A percentile compares a stretch with the other conserved stretches of the same genome.
phyloP scores from a whole-genome alignment of 37 sponge, comb jelly and placozoan species.

The Dysidea cf. avara region DNA sequence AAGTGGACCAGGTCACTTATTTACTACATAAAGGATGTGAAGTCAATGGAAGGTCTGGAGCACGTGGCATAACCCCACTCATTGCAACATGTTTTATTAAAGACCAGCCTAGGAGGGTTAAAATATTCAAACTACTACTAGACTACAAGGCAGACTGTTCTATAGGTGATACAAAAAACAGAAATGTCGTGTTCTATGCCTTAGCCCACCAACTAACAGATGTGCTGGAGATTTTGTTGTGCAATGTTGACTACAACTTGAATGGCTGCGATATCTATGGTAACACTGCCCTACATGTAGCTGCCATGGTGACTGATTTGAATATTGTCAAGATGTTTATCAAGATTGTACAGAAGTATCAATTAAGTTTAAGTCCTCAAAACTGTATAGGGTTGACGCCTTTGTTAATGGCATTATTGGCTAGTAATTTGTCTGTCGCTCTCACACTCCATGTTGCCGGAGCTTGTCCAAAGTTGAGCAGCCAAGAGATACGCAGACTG shows the following conservation, averaged over 20 bases:
- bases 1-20: not conserved
- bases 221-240: not conserved
- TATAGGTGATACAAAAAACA: slow-evolving; percentile 6
- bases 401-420: slow-evolving; percentile 4
- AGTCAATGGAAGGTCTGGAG: slow-evolving; percentile 2
- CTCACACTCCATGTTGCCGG: not conserved
- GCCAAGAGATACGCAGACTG: no score
- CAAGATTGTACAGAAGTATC: not conserved
- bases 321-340: slow-evolving; percentile 2
- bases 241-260: slow-evolving; percentile 7
- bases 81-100: slow-evolving; percentile 31
- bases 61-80: slow-evolving; percentile 12
- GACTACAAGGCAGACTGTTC: slow-evolving; percentile 4
- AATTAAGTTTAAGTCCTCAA: not conserved
- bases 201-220: not conserved
- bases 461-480: not conserved
- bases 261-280: slow-evolving; percentile 17
- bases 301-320: slow-evolving; percentile 15
- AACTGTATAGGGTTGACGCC: slow-evolving; percentile 21
- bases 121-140: slow-evolving; percentile 11
- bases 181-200: slow-evolving; percentile 32
- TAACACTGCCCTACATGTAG: slow-evolving; percentile 31
- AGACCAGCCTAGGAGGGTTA: not conserved
- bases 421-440: slow-evolving; percentile 2
- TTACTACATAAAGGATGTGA: slow-evolving; percentile 18